Percentiles rank a stretch among this genome's conserved stretches.
Conservation (phyloP, 2,113 vertebrate genomes). For the Conger conger region DNA sequence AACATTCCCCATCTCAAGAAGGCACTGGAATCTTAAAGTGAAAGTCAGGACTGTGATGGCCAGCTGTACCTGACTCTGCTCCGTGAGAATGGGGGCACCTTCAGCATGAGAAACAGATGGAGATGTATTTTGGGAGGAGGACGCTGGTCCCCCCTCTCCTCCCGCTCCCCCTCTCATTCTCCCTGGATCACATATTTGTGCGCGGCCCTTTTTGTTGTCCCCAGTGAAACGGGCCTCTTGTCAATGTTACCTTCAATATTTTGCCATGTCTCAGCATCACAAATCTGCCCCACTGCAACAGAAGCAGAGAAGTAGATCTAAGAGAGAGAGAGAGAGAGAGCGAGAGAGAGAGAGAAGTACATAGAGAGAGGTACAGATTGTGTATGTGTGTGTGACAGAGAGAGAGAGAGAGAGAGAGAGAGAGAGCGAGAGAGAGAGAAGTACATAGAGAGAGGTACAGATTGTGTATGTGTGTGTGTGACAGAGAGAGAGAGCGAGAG, state of each 20-base stretch:
- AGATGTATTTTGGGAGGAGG: background rate
- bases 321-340: background rate
- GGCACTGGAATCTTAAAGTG: too few species aligned
- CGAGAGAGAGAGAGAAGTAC: constrained; percentile 8
- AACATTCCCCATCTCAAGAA: constrained; percentile 57
- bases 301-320: background rate
- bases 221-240: constrained; percentile 24
- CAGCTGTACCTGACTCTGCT: background rate
- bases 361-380: background rate
- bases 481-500: constrained; percentile 3
- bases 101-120: background rate
- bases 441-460: background rate
- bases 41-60: too few species aligned
- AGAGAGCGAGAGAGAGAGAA: background rate
- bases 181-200: background rate
- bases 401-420: constrained; percentile 17
- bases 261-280: constrained; percentile 25
- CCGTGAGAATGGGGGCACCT: background rate
- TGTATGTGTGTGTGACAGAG: background rate
- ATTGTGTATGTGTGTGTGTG: constrained; percentile 3
- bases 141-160: background rate
- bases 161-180: background rate
- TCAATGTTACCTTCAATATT: constrained; percentile 34
- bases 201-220: constrained; percentile 12
- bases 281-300: constrained; percentile 34